phyloP scores from a whole-genome alignment of 2,797 vertebrate species.

The Mus minutoides region DNA sequence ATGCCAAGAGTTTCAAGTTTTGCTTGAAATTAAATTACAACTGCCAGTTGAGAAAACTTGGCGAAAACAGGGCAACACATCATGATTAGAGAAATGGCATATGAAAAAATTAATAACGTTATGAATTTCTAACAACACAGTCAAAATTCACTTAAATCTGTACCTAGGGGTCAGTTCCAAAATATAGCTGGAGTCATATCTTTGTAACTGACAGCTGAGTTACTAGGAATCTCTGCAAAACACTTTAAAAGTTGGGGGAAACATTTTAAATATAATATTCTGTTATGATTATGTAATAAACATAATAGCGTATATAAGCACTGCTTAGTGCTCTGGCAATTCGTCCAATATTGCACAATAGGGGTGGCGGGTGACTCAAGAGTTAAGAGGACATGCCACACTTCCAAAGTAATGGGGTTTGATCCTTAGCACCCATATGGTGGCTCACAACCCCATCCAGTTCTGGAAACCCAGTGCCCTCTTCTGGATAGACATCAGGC shows the following conservation, averaged over 20 bases:
- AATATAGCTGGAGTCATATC: background rate
- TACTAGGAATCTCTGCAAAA: background rate
- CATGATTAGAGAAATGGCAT: slow-evolving; percentile 29
- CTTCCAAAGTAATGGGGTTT: background rate
- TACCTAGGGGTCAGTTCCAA: background rate
- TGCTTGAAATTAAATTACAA: slow-evolving; percentile 62
- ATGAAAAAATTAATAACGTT: slow-evolving; percentile 15
- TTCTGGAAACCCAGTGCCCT: background rate
- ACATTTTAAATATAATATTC: background rate
- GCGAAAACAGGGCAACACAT: slow-evolving; percentile 29
- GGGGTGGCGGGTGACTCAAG: background rate
- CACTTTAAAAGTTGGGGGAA: background rate
- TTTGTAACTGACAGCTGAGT: background rate
- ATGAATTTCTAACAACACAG: slow-evolving; percentile 37
- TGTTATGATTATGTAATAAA: background rate
- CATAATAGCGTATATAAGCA: background rate
- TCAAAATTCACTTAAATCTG: background rate
- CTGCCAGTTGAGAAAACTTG: slow-evolving; percentile 64
- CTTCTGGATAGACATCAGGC: background rate
- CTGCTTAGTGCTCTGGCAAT: background rate
- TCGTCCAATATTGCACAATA: background rate
- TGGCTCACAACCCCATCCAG: background rate
- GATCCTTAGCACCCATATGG: background rate
- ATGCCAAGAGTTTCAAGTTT: slow-evolving; percentile 70
- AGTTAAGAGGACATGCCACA: background rate